These are phyloP conservation scores for Gopherus evgoodei DNA, from an alignment of 2,113 vertebrate genomes.

Conservation along the genomic window DNA sequence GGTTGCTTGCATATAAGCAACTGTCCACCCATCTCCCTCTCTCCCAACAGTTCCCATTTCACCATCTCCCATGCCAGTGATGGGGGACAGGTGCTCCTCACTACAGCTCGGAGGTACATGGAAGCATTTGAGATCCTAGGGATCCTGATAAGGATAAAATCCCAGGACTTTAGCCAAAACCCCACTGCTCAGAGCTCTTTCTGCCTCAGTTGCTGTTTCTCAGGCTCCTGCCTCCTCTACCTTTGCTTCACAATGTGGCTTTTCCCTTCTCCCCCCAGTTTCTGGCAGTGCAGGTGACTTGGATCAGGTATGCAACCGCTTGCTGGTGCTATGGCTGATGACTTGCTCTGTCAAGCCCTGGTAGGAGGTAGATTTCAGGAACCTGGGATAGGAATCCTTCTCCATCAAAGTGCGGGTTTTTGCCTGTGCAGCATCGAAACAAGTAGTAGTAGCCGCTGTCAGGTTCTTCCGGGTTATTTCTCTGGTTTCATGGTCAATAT, in stretches of 20 bases:
- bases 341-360: conserved; percentile 77
- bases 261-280: accelerated
- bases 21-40: background rate
- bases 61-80: background rate
- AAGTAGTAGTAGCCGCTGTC: conserved; percentile 52
- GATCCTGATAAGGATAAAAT: background rate
- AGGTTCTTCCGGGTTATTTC: conserved; percentile 80
- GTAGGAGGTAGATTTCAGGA: conserved; percentile 83
- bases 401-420: conserved; percentile 84
- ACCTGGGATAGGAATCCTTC: conserved; percentile 85
- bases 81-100: background rate
- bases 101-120: accelerated
- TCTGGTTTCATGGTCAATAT: conserved; percentile 86
- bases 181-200: accelerated
- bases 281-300: accelerated
- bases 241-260: background rate
- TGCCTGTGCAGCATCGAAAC: conserved; percentile 81
- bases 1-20: accelerated
- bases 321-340: conserved; percentile 41
- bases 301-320: conserved; percentile 76
- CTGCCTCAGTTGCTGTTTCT: accelerated
- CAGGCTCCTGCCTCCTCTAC: background rate
- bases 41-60: background rate
- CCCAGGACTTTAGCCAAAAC: background rate
- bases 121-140: background rate